phyloP scores from a whole-genome alignment of 2,888 invertebrate species.

The Lamproptera curius region DNA sequence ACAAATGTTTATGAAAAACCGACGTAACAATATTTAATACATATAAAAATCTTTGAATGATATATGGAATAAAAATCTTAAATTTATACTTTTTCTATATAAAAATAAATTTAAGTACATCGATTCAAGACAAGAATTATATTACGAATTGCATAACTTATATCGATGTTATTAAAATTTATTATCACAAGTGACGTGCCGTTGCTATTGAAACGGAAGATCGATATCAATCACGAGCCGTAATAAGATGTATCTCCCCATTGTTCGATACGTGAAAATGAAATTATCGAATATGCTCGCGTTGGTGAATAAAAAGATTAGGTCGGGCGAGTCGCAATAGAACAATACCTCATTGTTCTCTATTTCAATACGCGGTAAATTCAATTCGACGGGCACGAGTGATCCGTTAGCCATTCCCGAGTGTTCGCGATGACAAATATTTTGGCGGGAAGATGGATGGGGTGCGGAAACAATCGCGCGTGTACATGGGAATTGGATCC shows the following conservation, averaged over 20 bases:
- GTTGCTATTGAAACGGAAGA: constrained; percentile 33
- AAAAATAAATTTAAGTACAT: too few species aligned
- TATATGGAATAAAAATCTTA: too few species aligned
- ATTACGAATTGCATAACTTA: too few species aligned
- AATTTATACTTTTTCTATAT: too few species aligned
- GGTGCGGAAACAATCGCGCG: constrained; percentile 21
- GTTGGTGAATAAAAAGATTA: constrained; percentile 40
- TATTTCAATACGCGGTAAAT: constrained; percentile 53
- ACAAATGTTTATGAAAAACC: too few species aligned
- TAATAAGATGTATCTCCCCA: constrained; percentile 38
- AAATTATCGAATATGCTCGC: constrained; percentile 41
- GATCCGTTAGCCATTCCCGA: constrained; percentile 35
- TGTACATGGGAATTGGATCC: constrained; percentile 17
- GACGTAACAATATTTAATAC: too few species aligned
- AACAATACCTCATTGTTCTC: constrained; percentile 66
- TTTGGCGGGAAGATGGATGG: constrained; percentile 43
- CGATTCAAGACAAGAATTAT: too few species aligned
- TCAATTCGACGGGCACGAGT: constrained; percentile 31
- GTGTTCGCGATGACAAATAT: constrained; percentile 52
- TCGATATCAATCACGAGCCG: constrained; percentile 36
- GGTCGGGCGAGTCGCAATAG: constrained; percentile 37
- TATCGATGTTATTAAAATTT: constrained; percentile 8
- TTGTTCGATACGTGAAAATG: constrained; percentile 41
- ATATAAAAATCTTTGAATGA: too few species aligned
- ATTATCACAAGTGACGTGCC: constrained; percentile 15